These are phyloP conservation scores for Cetonia aurata DNA, from an alignment of 2,888 invertebrate genomes.

Conservation along the genomic window DNA sequence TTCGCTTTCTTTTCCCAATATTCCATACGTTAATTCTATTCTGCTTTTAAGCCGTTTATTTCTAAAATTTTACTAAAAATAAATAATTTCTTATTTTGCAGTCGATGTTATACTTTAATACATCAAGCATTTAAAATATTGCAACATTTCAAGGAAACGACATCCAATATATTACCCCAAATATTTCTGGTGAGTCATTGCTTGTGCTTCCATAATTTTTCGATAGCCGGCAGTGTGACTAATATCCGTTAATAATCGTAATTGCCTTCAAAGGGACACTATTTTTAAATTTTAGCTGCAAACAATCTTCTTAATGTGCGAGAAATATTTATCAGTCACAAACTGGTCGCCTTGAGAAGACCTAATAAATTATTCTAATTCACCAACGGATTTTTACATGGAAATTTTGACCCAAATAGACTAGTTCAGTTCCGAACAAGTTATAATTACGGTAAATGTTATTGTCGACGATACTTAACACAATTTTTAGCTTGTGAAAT, in stretches of 20 bases:
- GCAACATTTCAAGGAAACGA: neutral
- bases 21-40: too few species aligned
- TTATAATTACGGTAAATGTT: too few species aligned
- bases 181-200: neutral
- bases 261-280: neutral
- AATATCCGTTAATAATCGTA: neutral
- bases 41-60: too few species aligned
- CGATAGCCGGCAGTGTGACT: neutral
- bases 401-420: constrained; percentile 2
- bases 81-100: too few species aligned
- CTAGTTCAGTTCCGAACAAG: neutral
- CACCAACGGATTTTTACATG: too few species aligned
- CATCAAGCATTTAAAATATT: too few species aligned
- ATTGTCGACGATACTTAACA: too few species aligned
- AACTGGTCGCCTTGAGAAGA: neutral
- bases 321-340: neutral
- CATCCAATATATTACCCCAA: constrained; percentile 3
- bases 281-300: constrained; percentile 3
- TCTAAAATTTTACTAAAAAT: too few species aligned
- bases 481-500: too few species aligned
- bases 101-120: too few species aligned
- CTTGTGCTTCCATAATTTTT: neutral
- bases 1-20: too few species aligned
- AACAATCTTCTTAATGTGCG: neutral
- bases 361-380: neutral